phyloP scores from a whole-genome alignment of 2,113 vertebrate species.

The Bufo gargarizans region DNA sequence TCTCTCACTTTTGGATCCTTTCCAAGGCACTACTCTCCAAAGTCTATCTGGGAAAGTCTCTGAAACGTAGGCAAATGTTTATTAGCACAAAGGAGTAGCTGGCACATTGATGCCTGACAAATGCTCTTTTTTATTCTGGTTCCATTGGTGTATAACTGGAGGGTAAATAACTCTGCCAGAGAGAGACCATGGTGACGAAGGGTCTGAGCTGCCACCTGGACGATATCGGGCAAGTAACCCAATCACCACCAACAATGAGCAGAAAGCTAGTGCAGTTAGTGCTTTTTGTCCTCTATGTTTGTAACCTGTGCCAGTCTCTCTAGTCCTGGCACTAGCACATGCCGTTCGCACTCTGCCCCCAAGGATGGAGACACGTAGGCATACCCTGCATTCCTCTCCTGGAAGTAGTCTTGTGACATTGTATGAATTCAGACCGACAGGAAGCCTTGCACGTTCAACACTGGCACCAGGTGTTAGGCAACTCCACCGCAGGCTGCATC shows the following conservation, averaged over 20 bases:
- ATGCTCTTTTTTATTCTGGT: conserved; percentile 61
- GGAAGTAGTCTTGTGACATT: conserved; percentile 89
- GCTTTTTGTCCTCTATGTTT: conserved; percentile 66
- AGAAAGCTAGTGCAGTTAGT: conserved; percentile 70
- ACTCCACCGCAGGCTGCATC: conserved; percentile 88
- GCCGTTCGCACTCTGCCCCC: conserved; percentile 72
- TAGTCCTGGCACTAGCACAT: conserved; percentile 78
- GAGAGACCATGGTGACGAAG: conserved; percentile 10
- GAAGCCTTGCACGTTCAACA: conserved; percentile 76
- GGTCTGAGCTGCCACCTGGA: conserved; percentile 17
- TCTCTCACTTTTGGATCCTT: conserved; percentile 18
- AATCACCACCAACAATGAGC: conserved; percentile 75
- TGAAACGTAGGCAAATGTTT: conserved; percentile 51
- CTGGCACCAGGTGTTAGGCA: conserved; percentile 64
- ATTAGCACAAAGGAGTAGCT: conserved; percentile 62
- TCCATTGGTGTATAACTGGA: conserved; percentile 67
- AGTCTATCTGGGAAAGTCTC: conserved; percentile 23
- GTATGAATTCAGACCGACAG: conserved; percentile 84
- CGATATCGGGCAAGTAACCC: conserved; percentile 55
- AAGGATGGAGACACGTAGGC: conserved; percentile 79
- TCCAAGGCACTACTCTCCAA: conserved; percentile 49
- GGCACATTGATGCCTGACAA: conserved; percentile 66
- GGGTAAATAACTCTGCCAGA: conserved; percentile 68
- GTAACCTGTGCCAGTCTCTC: conserved; percentile 71
- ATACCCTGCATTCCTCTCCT: conserved; percentile 86